These are phyloP conservation scores for Caenorhabditis sp. DNA, from an alignment of 2,888 invertebrate species.

Conservation along the genomic window DNA sequence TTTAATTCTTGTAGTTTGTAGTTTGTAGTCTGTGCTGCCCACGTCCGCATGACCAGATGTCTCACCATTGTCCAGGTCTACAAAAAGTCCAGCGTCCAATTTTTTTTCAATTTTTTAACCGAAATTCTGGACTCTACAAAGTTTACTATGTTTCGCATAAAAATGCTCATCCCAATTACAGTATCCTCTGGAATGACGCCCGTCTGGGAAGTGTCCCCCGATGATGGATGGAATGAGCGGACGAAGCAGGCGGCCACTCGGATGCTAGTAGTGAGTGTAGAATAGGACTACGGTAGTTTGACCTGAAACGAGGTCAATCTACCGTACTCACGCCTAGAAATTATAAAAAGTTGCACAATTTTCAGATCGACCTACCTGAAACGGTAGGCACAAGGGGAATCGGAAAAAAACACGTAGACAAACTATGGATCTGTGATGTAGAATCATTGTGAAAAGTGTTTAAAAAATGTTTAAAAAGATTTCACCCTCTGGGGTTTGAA, in stretches of 20 bases:
- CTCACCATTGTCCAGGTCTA: background rate
- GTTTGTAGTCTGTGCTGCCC: constrained; percentile 1
- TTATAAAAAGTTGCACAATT: background rate
- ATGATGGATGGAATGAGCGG: constrained; percentile 62
- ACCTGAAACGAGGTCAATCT: background rate
- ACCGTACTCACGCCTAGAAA: constrained; percentile 11
- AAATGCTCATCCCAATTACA: constrained; percentile 24
- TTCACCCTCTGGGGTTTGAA: background rate
- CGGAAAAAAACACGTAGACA: background rate
- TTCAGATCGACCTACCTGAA: constrained; percentile 33
- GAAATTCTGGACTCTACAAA: background rate
- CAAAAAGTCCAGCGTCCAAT: background rate
- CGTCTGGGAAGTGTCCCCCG: constrained; percentile 58
- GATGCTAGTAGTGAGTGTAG: constrained; percentile 54
- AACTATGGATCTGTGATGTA: background rate
- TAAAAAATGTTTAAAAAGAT: background rate
- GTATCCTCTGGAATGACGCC: constrained; percentile 69
- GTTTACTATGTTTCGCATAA: background rate
- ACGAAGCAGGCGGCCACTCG: constrained; percentile 49
- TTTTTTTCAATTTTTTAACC: background rate
- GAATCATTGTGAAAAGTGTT: too few species aligned
- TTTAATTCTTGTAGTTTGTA: constrained; percentile 9
- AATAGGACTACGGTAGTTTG: constrained; percentile 14
- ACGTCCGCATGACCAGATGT: too few species aligned
- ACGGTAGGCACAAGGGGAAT: constrained; percentile 12